Base-by-base conservation (phyloP, 2,797 vertebrate species). In the Psittacula echo region DNA sequence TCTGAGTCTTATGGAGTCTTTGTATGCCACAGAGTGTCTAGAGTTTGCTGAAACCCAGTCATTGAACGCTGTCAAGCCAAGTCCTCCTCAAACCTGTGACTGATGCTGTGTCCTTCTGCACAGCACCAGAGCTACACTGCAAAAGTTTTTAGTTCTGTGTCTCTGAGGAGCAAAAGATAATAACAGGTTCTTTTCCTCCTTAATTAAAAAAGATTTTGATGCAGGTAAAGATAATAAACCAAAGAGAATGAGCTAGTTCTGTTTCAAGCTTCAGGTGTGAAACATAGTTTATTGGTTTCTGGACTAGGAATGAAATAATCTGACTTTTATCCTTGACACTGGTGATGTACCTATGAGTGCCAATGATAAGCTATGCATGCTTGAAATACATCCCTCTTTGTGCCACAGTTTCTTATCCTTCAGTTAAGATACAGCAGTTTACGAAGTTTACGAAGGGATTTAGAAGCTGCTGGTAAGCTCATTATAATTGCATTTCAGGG, bases 271-370 rank as follows among this genome's bases (percentile, higher is more conserved):
- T 85, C 21, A 11, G 8, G 29, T 5, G 0, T 32, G 74, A 85
- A 79, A 4, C 7, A 21, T 5, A 18, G 2, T 7, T 8, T 66
- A 19, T 9, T 48, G 12, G 5, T 27, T 86, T 48, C 34, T 75
- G 42, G 21, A 24, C 13, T 22, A 5, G 26, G n/a, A 87, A 78
- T 53, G 26, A 82, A 81, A 45, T 16, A 27, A 70, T 56, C 21
- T 82, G 50, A 3, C 17, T 61, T 87, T 88, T 76, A 66, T 45
- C 23, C 48, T 64, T 71, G 37, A 13, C 6, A 30, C 30, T 0
- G 0, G 12, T 44, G 34, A 37, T 14, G 23, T 44, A 29, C 11
- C 9, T 53, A 1, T 19, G 11, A 42, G 8, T 76, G 7, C 4
- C 26, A 76, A 9, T 53, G 39, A 22, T 34, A 32, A 19, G 4